These are phyloP conservation scores for Chloroclystis v-ata DNA, from an alignment of 2,888 invertebrate species.

Conservation along the genomic window DNA sequence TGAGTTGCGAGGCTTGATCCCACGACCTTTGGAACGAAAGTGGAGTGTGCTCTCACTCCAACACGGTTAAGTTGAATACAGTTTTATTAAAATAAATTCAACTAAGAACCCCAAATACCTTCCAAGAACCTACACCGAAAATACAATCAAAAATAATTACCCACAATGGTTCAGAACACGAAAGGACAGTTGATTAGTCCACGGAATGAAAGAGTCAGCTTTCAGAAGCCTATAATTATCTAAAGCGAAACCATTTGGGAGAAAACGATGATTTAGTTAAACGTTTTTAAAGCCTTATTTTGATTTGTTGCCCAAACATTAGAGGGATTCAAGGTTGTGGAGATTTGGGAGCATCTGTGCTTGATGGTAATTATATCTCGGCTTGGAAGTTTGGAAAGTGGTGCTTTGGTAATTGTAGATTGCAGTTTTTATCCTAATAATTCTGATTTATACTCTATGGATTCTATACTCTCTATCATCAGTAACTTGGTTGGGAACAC, in stretches of 20 bases:
- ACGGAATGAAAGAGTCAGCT: conserved; percentile 48
- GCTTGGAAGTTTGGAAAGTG: background rate
- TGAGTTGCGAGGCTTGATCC: too few relatives aligned
- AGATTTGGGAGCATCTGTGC: conserved; percentile 30
- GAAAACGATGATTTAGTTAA: conserved; percentile 73
- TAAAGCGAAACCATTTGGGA: conserved; percentile 68
- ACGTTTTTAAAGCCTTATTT: conserved; percentile 66
- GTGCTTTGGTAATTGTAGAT: background rate
- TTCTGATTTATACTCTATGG: too few relatives aligned
- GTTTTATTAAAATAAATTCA: too few relatives aligned
- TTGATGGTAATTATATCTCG: conserved; percentile 6
- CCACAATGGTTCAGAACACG: conserved; percentile 23
- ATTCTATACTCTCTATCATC: too few relatives aligned
- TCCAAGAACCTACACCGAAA: background rate
- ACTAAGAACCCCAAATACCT: background rate
- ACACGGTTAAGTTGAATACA: too few relatives aligned
- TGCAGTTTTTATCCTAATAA: background rate
- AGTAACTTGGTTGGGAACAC: too few relatives aligned
- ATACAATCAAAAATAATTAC: conserved; percentile 26
- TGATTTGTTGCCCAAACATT: conserved; percentile 71
- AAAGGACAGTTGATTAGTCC: conserved; percentile 53
- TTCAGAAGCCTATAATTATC: conserved; percentile 71
- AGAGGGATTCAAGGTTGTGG: conserved; percentile 36
- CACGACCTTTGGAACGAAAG: too few relatives aligned
- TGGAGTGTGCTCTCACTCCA: too few relatives aligned